Evolutionary conservation across 2,888 invertebrate species (phyloP).

Genomic region (Osmoderma eremita): DNA sequence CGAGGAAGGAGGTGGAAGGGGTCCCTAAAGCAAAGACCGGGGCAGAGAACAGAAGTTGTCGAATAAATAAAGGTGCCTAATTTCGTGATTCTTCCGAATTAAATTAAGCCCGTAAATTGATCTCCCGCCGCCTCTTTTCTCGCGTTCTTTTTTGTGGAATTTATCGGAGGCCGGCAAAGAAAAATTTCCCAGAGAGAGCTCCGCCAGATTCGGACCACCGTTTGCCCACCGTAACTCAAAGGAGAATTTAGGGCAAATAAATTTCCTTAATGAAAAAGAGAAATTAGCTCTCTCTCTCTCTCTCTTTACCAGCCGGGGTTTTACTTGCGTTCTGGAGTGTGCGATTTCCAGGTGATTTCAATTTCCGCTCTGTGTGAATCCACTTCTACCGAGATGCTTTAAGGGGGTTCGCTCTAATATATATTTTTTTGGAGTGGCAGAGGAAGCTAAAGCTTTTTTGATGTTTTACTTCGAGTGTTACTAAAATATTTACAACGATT

Average conservation of each 20-base stretch:
- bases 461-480: too few relatives aligned
- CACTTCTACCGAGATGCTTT: too few relatives aligned
- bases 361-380: not conserved
- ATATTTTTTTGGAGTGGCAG: too few relatives aligned
- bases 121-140: constrained; percentile 20
- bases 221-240: constrained; percentile 3
- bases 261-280: constrained; percentile 32
- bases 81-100: constrained; percentile 34
- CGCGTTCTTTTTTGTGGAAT: constrained; percentile 6
- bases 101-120: constrained; percentile 37
- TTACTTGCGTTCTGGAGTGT: constrained; percentile 4
- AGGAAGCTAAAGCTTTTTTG: too few relatives aligned
- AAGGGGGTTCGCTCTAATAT: too few relatives aligned
- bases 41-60: constrained; percentile 1
- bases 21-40: not conserved
- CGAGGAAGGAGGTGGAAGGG: not conserved
- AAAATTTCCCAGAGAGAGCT: constrained; percentile 4
- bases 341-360: constrained; percentile 18
- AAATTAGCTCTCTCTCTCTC: constrained; percentile 7
- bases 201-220: not conserved
- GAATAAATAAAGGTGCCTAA: constrained; percentile 38
- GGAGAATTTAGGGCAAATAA: constrained; percentile 6
- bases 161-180: constrained; percentile 12
- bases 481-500: too few relatives aligned
- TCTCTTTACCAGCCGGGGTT: not conserved